Base-by-base conservation (phyloP, 2,113 vertebrate species). In the Alosa alosa region DNA sequence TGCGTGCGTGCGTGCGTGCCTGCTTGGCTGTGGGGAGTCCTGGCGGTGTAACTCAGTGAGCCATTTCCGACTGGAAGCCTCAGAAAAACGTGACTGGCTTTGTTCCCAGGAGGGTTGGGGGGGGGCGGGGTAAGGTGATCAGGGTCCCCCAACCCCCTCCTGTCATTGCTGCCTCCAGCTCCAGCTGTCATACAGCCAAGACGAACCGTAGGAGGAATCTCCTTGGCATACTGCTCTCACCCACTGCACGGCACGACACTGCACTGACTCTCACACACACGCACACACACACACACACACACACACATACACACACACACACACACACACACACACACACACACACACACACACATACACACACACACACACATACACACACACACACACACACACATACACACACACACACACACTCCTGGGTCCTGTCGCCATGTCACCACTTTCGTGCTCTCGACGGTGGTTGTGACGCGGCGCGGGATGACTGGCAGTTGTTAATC, bases 71-170 rank as follows among this genome's bases (percentile, higher is more conserved):
- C 36, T 2, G 72, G 72, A 78, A 78, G 72, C 72, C 31, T 78
- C 72, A 6, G 72, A 36, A 36, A 72, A 78, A 78, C 72, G 72
- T 78, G 72, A 78, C 72, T 78, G 72, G 64, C 72, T 78, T 78
- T 78, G 72, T 39, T 72, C 72, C 72, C 72, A 78, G 72, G 25
- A 22, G 36, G 22, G 25, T 22, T 60, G 57, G 44, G 39, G 64
- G 6, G 60, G 57, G 8, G n/a, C n/a, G 64, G 68, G 72, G 11
- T 78, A 39, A 78, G 72, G 72, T 78, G 72, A 78, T 78, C 25
- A 72, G 64, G 64, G 72, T 78, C 72, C 72, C 8, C 72, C 31
- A n/a, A n/a, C 31, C 31, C n/a, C n/a, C n/a, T n/a, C n/a, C 72
- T 44, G 52, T 64, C 39, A 82, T 46, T 75, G 86, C 31, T 78